Conservation (phyloP, 2,113 vertebrate species). For the Triplophysa tibetana region DNA sequence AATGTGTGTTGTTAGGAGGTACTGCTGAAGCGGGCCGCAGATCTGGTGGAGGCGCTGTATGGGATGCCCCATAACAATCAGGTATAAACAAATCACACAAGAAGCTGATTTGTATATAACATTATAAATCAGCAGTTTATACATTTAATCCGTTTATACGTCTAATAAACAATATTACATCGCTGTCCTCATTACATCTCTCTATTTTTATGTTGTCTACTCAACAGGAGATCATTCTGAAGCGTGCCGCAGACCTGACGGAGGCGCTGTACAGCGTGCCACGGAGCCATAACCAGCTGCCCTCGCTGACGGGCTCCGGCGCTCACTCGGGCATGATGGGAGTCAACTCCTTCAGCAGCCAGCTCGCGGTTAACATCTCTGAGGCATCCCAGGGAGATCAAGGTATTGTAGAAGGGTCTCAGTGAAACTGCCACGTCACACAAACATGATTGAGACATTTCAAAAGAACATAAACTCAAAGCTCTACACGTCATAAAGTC, state of each 20-base stretch:
- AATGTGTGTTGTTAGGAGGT: slow-evolving; percentile 79
- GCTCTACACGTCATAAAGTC: neutral
- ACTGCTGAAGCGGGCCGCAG: slow-evolving; percentile 89
- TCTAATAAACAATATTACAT: neutral
- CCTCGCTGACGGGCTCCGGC: slow-evolving; percentile 80
- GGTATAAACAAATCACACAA: slow-evolving; percentile 65
- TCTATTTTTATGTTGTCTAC: neutral
- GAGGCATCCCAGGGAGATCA: slow-evolving; percentile 88
- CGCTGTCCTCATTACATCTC: neutral
- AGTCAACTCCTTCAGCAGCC: slow-evolving; percentile 89
- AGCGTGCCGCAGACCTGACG: slow-evolving; percentile 91
- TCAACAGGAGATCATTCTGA: slow-evolving; percentile 89
- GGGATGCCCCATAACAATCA: slow-evolving; percentile 90
- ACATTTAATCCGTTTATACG: neutral
- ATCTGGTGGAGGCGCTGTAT: slow-evolving; percentile 90
- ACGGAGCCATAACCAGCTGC: slow-evolving; percentile 84
- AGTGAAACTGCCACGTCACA: neutral
- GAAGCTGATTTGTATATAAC: neutral
- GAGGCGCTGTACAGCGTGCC: slow-evolving; percentile 97
- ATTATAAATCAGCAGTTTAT: neutral
- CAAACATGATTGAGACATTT: no score
- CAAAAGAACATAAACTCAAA: neutral
- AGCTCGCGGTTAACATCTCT: slow-evolving; percentile 86
- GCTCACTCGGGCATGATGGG: slow-evolving; percentile 85
- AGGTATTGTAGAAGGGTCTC: slow-evolving; percentile 59